phyloP scores from a whole-genome alignment of 2,888 invertebrate species.

The Tholera decimalis region DNA sequence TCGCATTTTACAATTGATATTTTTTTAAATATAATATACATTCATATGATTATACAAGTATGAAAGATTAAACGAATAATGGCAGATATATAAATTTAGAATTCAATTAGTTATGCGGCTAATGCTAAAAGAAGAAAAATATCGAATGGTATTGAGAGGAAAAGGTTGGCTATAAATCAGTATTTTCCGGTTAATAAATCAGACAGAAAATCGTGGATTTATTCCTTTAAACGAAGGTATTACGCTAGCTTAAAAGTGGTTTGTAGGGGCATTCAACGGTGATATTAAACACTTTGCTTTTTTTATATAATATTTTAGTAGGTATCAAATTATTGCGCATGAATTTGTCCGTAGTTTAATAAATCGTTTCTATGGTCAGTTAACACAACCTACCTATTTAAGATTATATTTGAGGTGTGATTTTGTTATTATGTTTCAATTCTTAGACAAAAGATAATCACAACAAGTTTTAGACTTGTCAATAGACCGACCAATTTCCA shows the following conservation, averaged over 20 bases:
- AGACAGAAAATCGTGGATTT: slow-evolving; percentile 67
- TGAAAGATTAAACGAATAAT: slow-evolving; percentile 4
- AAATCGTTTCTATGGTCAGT: too few relatives aligned
- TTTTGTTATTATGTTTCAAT: too few relatives aligned
- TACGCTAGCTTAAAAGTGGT: slow-evolving; percentile 48
- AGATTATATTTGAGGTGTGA: too few relatives aligned
- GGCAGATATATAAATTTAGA: slow-evolving; percentile 29
- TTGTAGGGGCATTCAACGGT: slow-evolving; percentile 12
- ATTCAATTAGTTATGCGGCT: slow-evolving; percentile 46
- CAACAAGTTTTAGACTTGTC: too few relatives aligned
- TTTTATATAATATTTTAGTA: background rate
- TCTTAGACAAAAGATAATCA: too few relatives aligned
- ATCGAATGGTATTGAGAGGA: slow-evolving; percentile 59
- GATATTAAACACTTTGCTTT: slow-evolving; percentile 3
- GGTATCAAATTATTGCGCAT: background rate
- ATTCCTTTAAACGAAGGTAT: slow-evolving; percentile 65
- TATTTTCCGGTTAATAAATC: slow-evolving; percentile 77
- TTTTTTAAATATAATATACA: too few relatives aligned
- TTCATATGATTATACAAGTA: background rate
- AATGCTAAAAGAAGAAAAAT: slow-evolving; percentile 58
- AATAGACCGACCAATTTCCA: too few relatives aligned
- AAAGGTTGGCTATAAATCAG: slow-evolving; percentile 73
- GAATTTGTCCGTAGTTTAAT: background rate
- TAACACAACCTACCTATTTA: too few relatives aligned
- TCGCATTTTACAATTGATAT: too few relatives aligned